A percentile compares a stretch with the other conserved stretches of the same genome.
Evolutionary conservation across 2,797 vertebrate species (phyloP).

Genomic region (Danio jaintianensis): DNA sequence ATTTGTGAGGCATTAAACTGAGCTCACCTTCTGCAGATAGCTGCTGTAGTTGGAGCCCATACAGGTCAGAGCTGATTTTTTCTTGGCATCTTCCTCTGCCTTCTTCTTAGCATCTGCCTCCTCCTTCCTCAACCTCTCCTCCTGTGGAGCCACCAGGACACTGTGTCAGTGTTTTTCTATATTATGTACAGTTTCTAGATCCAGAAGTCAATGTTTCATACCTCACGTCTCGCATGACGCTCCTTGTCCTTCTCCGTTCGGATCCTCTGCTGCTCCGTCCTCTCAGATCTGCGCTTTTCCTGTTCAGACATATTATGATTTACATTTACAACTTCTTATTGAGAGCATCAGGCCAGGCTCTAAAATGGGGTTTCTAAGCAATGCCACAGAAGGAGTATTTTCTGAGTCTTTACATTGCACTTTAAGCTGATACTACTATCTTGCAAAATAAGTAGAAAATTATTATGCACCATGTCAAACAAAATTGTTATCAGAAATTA

Average conservation of each 20-base stretch:
- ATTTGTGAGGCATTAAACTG: too few relatives aligned
- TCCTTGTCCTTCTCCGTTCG: conserved; percentile 93
- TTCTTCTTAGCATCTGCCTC: conserved; percentile 89
- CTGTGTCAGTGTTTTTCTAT: neutral
- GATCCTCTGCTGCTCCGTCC: conserved; percentile 92
- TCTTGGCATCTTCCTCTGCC: conserved; percentile 93
- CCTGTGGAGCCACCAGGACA: conserved; percentile 72
- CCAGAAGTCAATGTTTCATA: conserved; percentile 65
- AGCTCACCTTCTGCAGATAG: conserved; percentile 90
- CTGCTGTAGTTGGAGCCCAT: conserved; percentile 96
- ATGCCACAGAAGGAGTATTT: too few relatives aligned
- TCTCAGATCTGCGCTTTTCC: conserved; percentile 94
- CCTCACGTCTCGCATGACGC: conserved; percentile 89
- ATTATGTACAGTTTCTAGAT: neutral
- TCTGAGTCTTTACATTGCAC: too few relatives aligned
- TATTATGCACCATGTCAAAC: too few relatives aligned
- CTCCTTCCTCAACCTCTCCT: conserved; percentile 91
- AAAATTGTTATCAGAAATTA: too few relatives aligned
- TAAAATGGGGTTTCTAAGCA: too few relatives aligned
- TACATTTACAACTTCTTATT: neutral
- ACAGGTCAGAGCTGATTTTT: conserved; percentile 92
- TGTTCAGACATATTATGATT: conserved; percentile 60
- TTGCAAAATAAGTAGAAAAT: too few relatives aligned
- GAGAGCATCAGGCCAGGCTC: neutral
- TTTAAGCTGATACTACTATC: too few relatives aligned